phyloP scores from a whole-genome alignment of 2,797 vertebrate genomes.

The Heterohyrax brucei region DNA sequence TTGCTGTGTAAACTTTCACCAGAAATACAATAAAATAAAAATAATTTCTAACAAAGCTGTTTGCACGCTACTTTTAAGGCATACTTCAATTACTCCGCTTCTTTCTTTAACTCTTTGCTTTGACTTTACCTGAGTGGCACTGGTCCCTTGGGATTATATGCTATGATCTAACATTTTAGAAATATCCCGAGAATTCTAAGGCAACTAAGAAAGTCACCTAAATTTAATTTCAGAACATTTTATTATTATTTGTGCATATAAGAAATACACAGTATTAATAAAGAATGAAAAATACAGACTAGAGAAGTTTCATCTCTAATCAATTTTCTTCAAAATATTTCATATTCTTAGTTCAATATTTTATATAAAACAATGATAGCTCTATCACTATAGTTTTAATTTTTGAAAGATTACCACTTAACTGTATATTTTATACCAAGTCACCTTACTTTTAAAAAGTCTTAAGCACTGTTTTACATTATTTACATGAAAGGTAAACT shows the following conservation, averaged over 20 bases:
- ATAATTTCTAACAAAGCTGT: too few relatives aligned
- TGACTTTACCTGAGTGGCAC: background rate
- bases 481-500: conserved; percentile 50
- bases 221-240: conserved; percentile 30
- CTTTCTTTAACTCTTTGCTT: background rate
- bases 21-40: too few relatives aligned
- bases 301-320: conserved; percentile 22
- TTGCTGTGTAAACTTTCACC: background rate
- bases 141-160: background rate
- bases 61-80: background rate
- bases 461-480: conserved; percentile 24
- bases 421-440: conserved; percentile 10
- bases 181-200: background rate
- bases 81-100: background rate
- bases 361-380: conserved; percentile 38
- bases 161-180: background rate
- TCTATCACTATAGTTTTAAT: conserved; percentile 20
- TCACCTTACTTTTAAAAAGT: conserved; percentile 6
- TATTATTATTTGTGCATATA: background rate
- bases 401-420: conserved; percentile 33
- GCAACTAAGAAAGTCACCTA: background rate
- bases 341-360: conserved; percentile 33
- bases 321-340: conserved; percentile 60
- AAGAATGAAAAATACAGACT: background rate
- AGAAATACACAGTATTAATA: conserved; percentile 56